These are phyloP conservation scores for Tetheella fluctuosa DNA, from an alignment of 2,888 invertebrate genomes.

Conservation along the genomic window DNA sequence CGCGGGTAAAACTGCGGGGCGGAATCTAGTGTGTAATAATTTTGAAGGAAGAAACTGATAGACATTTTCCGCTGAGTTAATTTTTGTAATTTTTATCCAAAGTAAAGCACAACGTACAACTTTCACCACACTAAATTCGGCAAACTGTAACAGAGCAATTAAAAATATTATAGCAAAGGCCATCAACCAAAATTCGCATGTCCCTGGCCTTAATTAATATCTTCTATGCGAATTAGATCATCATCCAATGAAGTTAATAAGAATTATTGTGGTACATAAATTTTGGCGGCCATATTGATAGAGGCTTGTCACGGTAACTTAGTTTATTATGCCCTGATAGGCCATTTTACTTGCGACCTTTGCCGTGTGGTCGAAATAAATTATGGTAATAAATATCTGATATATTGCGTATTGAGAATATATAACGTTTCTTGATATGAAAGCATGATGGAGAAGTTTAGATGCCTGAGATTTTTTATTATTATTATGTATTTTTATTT, in stretches of 20 bases:
- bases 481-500: too few relatives aligned
- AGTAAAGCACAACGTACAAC: too few relatives aligned
- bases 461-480: too few relatives aligned
- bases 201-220: constrained; percentile 36
- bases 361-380: not conserved
- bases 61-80: too few relatives aligned
- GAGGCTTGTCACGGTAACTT: constrained; percentile 25
- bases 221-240: constrained; percentile 21
- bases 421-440: too few relatives aligned
- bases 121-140: too few relatives aligned
- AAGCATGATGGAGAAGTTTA: too few relatives aligned
- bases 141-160: constrained; percentile 17
- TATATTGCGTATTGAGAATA: too few relatives aligned
- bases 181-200: constrained; percentile 30
- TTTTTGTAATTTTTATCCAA: too few relatives aligned
- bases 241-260: constrained; percentile 18
- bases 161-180: constrained; percentile 35
- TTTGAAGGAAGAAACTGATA: too few relatives aligned
- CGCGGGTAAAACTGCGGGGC: too few relatives aligned
- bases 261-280: constrained; percentile 12
- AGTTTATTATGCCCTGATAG: not conserved
- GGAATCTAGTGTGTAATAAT: too few relatives aligned
- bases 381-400: not conserved
- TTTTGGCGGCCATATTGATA: constrained; percentile 20
- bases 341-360: not conserved